Conservation (phyloP, 2,888 invertebrate genomes). For the Idaea biselata region DNA sequence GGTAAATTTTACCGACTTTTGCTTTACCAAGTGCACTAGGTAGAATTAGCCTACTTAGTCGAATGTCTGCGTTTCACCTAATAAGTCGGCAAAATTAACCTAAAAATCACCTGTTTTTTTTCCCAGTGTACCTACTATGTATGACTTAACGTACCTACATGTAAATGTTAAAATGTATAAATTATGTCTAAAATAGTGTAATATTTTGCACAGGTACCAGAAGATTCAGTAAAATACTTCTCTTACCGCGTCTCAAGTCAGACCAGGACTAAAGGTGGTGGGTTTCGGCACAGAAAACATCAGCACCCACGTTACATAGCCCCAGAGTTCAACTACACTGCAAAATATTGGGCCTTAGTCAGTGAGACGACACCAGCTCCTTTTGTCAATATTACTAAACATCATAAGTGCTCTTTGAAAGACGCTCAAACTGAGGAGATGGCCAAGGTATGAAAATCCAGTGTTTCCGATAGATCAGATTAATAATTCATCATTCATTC, state of each 20-base stretch:
- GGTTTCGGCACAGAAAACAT: constrained; percentile 66
- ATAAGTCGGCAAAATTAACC: no score
- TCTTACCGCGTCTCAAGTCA: constrained; percentile 74
- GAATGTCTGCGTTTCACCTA: no score
- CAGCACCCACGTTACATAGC: constrained; percentile 70
- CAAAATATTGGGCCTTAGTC: constrained; percentile 72
- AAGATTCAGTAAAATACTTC: constrained; percentile 66
- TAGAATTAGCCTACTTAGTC: no score
- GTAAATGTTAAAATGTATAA: background rate
- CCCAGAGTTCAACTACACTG: constrained; percentile 72
- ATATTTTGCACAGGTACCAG: constrained; percentile 50
- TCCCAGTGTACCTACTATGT: no score
- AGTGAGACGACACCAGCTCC: constrained; percentile 66
- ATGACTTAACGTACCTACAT: no score
- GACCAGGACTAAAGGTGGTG: constrained; percentile 69
- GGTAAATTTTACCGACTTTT: no score
- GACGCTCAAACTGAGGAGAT: constrained; percentile 68
- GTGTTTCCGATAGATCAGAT: background rate
- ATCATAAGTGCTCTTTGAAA: constrained; percentile 69
- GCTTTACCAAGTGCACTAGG: no score
- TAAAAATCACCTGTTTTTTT: no score
- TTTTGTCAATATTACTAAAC: constrained; percentile 53
- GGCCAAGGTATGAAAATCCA: constrained; percentile 52
- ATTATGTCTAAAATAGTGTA: background rate
- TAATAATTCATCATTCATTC: no score